phyloP scores from a whole-genome alignment of 2,888 invertebrate genomes.

The Deilephila elpenor region DNA sequence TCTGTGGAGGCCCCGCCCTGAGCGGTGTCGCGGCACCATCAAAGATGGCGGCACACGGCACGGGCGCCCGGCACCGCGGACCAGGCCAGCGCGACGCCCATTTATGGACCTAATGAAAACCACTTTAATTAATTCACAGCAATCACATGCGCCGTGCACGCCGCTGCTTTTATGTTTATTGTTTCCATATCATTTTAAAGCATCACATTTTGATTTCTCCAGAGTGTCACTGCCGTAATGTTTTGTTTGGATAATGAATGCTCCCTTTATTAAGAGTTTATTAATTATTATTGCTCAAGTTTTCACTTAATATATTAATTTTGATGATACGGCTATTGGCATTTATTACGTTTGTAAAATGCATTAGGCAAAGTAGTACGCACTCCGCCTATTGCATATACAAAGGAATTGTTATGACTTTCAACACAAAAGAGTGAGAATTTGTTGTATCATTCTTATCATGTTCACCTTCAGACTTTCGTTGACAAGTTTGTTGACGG shows the following conservation, averaged over 20 bases:
- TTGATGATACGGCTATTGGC: constrained; percentile 37
- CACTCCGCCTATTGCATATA: not conserved
- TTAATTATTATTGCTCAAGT: constrained; percentile 67
- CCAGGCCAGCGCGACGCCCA: constrained; percentile 50
- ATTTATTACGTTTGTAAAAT: constrained; percentile 13
- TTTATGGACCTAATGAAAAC: constrained; percentile 81
- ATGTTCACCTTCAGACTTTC: not conserved
- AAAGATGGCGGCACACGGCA: constrained; percentile 50
- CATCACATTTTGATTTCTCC: constrained; percentile 81
- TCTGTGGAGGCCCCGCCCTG: constrained; percentile 69
- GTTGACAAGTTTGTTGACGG: too few species aligned
- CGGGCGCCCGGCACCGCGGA: constrained; percentile 51
- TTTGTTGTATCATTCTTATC: not conserved
- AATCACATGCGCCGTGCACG: constrained; percentile 75
- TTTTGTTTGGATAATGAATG: constrained; percentile 56
- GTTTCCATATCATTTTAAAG: constrained; percentile 81
- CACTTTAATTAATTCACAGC: constrained; percentile 84
- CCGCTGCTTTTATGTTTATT: constrained; percentile 81
- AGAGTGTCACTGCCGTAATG: constrained; percentile 77
- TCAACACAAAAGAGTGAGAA: not conserved
- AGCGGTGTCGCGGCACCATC: constrained; percentile 44
- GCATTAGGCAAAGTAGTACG: constrained; percentile 7
- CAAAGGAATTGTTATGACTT: not conserved
- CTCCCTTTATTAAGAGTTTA: constrained; percentile 62
- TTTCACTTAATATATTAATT: constrained; percentile 62